phyloP scores from a whole-genome alignment of 2,113 vertebrate genomes.

The Corythornis cristatus region DNA sequence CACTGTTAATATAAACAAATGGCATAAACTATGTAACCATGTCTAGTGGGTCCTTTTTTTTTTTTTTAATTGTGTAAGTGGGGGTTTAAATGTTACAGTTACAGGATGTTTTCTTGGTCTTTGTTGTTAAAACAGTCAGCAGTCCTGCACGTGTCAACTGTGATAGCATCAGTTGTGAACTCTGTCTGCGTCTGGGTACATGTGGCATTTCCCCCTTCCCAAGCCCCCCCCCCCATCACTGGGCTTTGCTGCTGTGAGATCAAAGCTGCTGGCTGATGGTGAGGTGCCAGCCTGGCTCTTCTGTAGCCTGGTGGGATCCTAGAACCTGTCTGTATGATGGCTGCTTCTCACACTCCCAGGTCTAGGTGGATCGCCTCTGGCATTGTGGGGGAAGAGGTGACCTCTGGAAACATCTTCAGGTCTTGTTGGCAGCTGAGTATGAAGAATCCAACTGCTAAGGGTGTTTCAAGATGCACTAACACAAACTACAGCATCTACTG shows the following conservation, averaged over 20 bases:
- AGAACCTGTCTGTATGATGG: fast-evolving
- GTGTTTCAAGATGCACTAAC: background rate
- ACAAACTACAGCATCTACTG: background rate
- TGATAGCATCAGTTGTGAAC: background rate
- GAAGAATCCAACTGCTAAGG: background rate
- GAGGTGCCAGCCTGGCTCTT: background rate
- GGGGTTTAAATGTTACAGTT: background rate
- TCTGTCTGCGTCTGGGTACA: background rate
- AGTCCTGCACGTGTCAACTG: background rate
- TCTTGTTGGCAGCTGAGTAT: fast-evolving
- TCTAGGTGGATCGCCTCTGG: background rate
- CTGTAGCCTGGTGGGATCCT: background rate
- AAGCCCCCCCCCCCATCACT: fast-evolving
- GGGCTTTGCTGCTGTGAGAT: background rate
- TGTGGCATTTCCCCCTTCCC: background rate
- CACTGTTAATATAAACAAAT: background rate
- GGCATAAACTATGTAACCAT: background rate
- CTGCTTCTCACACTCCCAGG: background rate
- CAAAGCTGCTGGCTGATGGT: background rate
- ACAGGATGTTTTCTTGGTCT: conserved; percentile 8
- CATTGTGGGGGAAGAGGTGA: background rate
- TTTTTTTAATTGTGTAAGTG: fast-evolving
- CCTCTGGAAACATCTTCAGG: background rate
- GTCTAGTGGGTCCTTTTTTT: background rate
- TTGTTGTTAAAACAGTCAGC: background rate